Conservation (phyloP, 2,113 vertebrate genomes). For the Phocoena sinus region DNA sequence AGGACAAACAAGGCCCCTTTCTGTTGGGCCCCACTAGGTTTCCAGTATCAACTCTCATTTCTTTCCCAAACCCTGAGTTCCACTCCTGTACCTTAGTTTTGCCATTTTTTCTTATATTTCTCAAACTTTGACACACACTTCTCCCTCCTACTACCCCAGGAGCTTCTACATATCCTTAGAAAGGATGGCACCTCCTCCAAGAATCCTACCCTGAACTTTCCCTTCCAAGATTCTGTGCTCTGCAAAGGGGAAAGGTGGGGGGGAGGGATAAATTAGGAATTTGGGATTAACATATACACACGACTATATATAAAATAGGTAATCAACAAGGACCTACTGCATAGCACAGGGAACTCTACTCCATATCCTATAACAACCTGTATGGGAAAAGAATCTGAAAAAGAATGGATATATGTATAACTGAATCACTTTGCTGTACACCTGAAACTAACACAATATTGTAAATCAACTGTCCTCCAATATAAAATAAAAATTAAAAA, state of each 20-base stretch:
- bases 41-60: no score
- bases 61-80: not conserved
- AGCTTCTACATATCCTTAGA: not conserved
- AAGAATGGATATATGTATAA: not conserved
- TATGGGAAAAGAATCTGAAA: not conserved
- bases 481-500: not conserved
- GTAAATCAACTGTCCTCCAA: not conserved
- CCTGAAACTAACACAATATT: not conserved
- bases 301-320: not conserved
- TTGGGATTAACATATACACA: not conserved
- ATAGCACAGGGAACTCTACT: not conserved
- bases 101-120: not conserved
- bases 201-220: not conserved
- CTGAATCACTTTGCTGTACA: not conserved
- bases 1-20: no score
- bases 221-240: not conserved
- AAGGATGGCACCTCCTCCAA: not conserved
- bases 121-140: not conserved
- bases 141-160: not conserved
- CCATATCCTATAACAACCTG: not conserved
- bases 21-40: no score
- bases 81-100: not conserved
- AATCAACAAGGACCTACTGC: not conserved
- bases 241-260: not conserved
- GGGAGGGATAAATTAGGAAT: not conserved